Percentiles rank a stretch among this genome's conserved stretches.
phyloP scores from a whole-genome alignment of 2,888 invertebrate genomes.

The Escarpia spicata region DNA sequence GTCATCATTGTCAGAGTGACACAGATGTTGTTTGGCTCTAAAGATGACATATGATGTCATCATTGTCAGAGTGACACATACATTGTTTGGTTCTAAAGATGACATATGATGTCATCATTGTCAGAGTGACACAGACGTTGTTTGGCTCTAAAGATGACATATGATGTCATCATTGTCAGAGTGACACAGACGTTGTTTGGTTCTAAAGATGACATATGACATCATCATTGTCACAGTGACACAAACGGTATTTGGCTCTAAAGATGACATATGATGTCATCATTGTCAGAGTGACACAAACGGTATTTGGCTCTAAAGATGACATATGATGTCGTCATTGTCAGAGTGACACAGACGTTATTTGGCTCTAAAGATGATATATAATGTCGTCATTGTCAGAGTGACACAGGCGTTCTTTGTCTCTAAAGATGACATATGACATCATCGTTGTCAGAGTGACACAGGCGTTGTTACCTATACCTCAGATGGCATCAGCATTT shows the following conservation, averaged over 20 bases:
- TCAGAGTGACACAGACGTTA: not conserved
- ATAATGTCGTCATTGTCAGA: not conserved
- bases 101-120: no score
- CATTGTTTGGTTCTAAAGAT: no score
- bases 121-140: no score
- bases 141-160: no score
- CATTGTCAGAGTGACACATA: no score
- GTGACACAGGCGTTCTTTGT: not conserved
- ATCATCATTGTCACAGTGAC: not conserved
- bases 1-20: not conserved
- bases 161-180: no score
- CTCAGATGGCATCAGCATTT: not conserved
- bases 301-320: not conserved
- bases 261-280: no score
- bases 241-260: not conserved
- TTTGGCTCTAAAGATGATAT: not conserved
- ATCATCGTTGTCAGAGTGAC: not conserved
- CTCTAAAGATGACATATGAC: not conserved
- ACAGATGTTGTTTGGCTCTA: no score
- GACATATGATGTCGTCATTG: not conserved
- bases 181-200: no score
- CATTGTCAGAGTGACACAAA: not conserved
- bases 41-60: no score
- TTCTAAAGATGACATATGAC: no score
- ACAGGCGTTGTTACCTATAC: not conserved